Base-by-base conservation (phyloP, 2,797 vertebrate species). In the Semotilus atromaculatus region DNA sequence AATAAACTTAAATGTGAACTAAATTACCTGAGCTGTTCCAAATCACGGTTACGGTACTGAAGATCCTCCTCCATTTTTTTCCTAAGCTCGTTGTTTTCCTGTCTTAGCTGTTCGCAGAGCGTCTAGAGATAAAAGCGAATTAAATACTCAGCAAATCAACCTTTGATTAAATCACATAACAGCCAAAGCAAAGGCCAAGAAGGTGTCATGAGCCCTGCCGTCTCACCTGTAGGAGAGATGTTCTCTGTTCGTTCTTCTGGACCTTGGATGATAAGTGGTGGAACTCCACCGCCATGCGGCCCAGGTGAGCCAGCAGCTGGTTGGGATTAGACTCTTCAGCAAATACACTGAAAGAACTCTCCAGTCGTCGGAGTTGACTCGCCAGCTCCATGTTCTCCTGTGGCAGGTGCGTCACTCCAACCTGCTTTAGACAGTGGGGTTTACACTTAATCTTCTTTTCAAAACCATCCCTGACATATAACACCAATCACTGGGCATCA, bases 231-330 rank as follows among this genome's bases (percentile, higher is more conserved):
- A 99, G 92, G 87, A 98, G 95, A 0, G 97, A 97, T 0, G 98
- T 99, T 83, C 96, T 96, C 92, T 97, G 97, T 92, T 99, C 98
- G 0, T 99, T 99, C 94, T 97, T 99, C 92, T 99, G 97, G 90
- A 99, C 98, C 88, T 99, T 99, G 14, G 97, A 97, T 60, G 98
- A 97, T 86, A 99, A 93, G 64, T 97, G 97, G 93, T 98, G 98
- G 89, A 99, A 99, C 94, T 99, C 98, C 0, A 99, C 95, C n/a
- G 97, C 98, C 98, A 99, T 98, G 88, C 97, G 97, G 55, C 98
- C 96, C 60, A 99, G 96, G 88, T 98, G 97, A 66, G 96, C 95
- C 4, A 99, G 93, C 84, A 99, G 96, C 91, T 98, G 97, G 93
- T 96, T 96, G n/a, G 96, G 97, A 93, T 98, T 98, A 1, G 97